phyloP scores from a whole-genome alignment of 2,113 vertebrate genomes.

The Tachycineta bicolor region DNA sequence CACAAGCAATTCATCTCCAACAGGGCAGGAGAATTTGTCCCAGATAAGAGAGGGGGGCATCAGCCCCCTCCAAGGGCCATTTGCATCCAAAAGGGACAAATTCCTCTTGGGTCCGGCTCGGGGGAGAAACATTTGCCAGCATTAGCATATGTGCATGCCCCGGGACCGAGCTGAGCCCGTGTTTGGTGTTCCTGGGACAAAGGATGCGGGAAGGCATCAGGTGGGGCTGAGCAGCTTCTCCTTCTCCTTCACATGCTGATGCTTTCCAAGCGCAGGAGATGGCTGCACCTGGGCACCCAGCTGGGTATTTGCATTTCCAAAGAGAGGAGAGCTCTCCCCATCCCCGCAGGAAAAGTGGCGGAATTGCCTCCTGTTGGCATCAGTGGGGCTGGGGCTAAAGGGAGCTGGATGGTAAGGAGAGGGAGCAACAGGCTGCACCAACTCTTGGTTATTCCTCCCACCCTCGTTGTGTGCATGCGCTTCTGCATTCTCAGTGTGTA shows the following conservation, averaged over 20 bases:
- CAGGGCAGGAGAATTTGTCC: neutral
- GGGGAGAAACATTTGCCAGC: neutral
- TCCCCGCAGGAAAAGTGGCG: neutral
- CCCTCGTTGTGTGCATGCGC: neutral
- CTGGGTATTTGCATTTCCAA: constrained; percentile 5
- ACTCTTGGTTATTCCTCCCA: neutral
- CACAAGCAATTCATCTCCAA: neutral
- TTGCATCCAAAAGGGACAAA: neutral
- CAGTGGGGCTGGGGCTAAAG: neutral
- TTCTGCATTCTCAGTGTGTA: neutral
- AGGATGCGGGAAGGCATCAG: neutral
- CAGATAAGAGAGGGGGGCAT: fast-evolving
- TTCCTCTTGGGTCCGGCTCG: neutral
- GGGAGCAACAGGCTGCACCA: neutral
- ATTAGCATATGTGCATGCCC: neutral
- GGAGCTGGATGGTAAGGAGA: neutral
- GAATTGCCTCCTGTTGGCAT: neutral
- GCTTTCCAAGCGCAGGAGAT: constrained; percentile 3
- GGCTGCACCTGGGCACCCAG: neutral
- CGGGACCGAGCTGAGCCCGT: neutral
- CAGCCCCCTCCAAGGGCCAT: neutral
- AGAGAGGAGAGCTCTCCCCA: neutral
- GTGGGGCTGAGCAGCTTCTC: neutral
- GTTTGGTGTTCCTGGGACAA: neutral
- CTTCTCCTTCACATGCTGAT: neutral